Evolutionary conservation across 2,797 vertebrate species (phyloP), one percentile per base, ranked within the genome.

Genomic region (Naso thynnoides): DNA sequence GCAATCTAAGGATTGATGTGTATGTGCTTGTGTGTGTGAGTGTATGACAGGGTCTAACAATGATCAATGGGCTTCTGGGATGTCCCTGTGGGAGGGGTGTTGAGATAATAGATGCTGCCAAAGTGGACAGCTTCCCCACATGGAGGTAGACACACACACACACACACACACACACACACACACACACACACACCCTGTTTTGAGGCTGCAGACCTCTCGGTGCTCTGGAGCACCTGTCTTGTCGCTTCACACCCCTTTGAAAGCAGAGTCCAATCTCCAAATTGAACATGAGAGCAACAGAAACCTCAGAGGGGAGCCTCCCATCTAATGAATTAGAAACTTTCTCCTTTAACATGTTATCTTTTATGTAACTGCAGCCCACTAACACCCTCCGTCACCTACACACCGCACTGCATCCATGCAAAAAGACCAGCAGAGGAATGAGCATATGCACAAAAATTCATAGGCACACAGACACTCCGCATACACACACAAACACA

Each of bases 81-180:
- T 85, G 85, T 91, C 91, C 90, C 92, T 87, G 77, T 81, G 90
- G 92, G 93, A 88, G 86, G 87, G 86, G 88, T 83, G 78, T 78
- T 88, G 86, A 91, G 91, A 95, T 94, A 95, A 95, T 92, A 94
- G 93, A 94, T 94, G 92, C 92, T 85, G 89, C 83, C 88, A 88
- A 86, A 91, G 90, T 86, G 85, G 90, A 92, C 90, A 92, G 85
- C 85, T 81, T 78, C 73, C 71, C 52, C 45, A 48, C 68, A 45
- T 7, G n/a, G n/a, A n/a, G n/a, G n/a, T n/a, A n/a, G n/a, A 16
- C 42, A 38, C 77, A 59, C 39, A 39, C 78, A 45, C 53, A 33
- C 70, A 59, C 47, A n/a, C 66, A 42, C 39, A n/a, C 59, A 48
- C 44, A 58, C 48, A 59, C 47, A 64, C 47, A 64, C 50, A 50